A percentile compares a stretch with the other conserved stretches of the same genome.
These are phyloP conservation scores for Pheosia tremula DNA, from an alignment of 2,888 invertebrate genomes.

Conservation along the genomic window DNA sequence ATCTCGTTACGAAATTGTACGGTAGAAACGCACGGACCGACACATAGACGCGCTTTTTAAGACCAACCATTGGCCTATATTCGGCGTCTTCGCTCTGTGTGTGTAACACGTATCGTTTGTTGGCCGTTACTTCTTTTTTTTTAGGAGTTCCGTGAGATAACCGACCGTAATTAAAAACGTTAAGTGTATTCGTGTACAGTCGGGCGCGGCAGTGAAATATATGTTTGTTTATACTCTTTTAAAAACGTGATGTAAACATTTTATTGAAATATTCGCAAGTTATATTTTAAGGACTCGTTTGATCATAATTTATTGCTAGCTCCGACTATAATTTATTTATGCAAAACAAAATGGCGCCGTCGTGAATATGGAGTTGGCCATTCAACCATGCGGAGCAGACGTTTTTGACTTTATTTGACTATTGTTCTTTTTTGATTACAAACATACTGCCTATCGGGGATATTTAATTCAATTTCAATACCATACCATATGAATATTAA, in stretches of 20 bases:
- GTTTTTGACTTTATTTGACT: too few relatives aligned
- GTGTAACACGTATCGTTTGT: slow-evolving; percentile 33
- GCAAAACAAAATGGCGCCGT: not conserved
- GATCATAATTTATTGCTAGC: not conserved
- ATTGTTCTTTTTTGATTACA: too few relatives aligned
- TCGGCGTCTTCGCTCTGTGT: slow-evolving; percentile 25
- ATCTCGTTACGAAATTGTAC: slow-evolving; percentile 43
- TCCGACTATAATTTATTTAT: not conserved
- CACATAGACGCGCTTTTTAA: slow-evolving; percentile 41
- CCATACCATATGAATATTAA: not conserved
- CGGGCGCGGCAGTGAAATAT: not conserved
- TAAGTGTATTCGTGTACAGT: slow-evolving; percentile 28
- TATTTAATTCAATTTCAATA: too few relatives aligned
- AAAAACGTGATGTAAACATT: slow-evolving; percentile 1
- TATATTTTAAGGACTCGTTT: not conserved
- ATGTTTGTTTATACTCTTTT: not conserved
- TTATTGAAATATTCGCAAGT: not conserved
- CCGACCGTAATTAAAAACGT: slow-evolving; percentile 31
- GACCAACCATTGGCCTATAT: slow-evolving; percentile 50
- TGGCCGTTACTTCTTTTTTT: slow-evolving; percentile 31
- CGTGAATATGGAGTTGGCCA: too few relatives aligned
- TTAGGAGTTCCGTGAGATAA: slow-evolving; percentile 30
- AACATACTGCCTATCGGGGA: too few relatives aligned
- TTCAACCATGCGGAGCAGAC: too few relatives aligned
- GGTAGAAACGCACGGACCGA: slow-evolving; percentile 21